phyloP scores from a whole-genome alignment of 1,140 invertebrate genomes.

The Arctopsyche grandis region DNA sequence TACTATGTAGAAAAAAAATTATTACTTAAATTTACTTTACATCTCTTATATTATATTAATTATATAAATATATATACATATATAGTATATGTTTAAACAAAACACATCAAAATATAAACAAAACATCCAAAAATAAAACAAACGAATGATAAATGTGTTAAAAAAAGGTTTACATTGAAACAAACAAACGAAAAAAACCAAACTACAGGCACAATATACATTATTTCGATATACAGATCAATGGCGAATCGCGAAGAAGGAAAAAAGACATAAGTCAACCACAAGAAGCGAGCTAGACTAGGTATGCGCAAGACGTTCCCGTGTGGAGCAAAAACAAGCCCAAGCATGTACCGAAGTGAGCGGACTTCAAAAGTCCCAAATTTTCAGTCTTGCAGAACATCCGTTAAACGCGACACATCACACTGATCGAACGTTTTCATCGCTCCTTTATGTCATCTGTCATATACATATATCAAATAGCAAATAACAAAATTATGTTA shows the following conservation, averaged over 20 bases:
- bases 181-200: neutral
- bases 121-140: neutral
- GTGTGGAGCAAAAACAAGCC: slow-evolving; percentile 39
- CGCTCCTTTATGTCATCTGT: too few species aligned
- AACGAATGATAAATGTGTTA: too few species aligned
- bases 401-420: slow-evolving; percentile 29
- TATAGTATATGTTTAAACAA: neutral
- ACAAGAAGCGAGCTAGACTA: slow-evolving; percentile 43
- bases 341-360: slow-evolving; percentile 21
- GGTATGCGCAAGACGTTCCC: slow-evolving; percentile 37
- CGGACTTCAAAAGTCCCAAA: neutral
- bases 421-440: too few species aligned
- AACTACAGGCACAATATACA: slow-evolving; percentile 32
- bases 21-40: too few species aligned
- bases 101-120: neutral
- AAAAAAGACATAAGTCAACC: slow-evolving; percentile 39
- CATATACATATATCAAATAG: neutral
- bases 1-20: too few species aligned
- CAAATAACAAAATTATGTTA: slow-evolving; percentile 7
- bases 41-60: too few species aligned
- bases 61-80: neutral
- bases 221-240: slow-evolving; percentile 32
- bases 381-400: slow-evolving; percentile 33
- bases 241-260: slow-evolving; percentile 42
- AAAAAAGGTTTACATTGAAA: too few species aligned